These are phyloP conservation scores for Pterostichus niger DNA, from an alignment of 2,888 invertebrate genomes.

Conservation along the genomic window DNA sequence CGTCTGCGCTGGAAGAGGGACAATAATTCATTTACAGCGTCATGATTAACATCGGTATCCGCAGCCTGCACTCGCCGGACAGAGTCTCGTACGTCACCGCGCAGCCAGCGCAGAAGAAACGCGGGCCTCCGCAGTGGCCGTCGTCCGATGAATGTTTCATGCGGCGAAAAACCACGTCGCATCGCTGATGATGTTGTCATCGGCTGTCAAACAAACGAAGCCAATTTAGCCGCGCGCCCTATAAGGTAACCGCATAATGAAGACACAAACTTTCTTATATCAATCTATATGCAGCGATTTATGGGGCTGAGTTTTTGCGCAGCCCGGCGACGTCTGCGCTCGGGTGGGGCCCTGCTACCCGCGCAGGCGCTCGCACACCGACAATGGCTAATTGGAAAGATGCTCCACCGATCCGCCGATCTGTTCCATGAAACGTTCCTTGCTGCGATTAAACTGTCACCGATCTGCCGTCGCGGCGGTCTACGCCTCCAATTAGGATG, in stretches of 20 bases:
- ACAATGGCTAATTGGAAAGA: constrained; percentile 63
- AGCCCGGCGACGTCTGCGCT: constrained; percentile 34
- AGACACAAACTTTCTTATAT: constrained; percentile 76
- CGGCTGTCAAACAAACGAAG: constrained; percentile 75
- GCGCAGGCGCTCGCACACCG: constrained; percentile 38
- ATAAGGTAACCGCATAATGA: constrained; percentile 77
- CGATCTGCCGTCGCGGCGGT: constrained; percentile 28
- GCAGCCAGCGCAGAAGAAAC: background rate
- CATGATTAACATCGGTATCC: constrained; percentile 52
- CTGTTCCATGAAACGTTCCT: constrained; percentile 53
- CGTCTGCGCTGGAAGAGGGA: constrained; percentile 2
- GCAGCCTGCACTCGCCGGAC: background rate
- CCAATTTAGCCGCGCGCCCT: constrained; percentile 76
- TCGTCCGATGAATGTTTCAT: constrained; percentile 75
- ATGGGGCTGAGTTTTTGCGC: constrained; percentile 75
- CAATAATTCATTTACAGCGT: constrained; percentile 53
- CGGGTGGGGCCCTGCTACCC: constrained; percentile 37
- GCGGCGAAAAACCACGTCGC: constrained; percentile 74
- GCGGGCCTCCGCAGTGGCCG: constrained; percentile 68
- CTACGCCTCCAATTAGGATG: constrained; percentile 52
- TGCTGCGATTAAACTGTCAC: constrained; percentile 63
- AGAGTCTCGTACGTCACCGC: constrained; percentile 44
- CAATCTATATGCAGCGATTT: constrained; percentile 75
- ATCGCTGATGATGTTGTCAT: constrained; percentile 77
- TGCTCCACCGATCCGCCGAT: constrained; percentile 58